Percentiles rank a stretch among this genome's conserved stretches.
phyloP scores from a whole-genome alignment of 2,888 invertebrate genomes.

The Lordiphosa fenestrarum region DNA sequence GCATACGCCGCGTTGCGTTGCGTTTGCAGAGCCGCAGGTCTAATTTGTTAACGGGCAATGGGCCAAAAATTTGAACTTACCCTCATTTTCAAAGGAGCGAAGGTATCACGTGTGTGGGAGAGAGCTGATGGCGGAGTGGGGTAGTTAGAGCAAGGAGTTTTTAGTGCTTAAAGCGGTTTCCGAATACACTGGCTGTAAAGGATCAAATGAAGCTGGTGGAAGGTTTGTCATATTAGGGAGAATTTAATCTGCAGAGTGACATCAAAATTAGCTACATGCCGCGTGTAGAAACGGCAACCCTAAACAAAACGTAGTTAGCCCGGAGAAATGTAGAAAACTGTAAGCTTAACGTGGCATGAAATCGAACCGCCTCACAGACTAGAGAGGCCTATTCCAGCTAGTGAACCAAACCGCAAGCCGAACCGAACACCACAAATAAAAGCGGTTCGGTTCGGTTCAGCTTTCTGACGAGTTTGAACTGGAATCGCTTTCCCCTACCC shows the following conservation, averaged over 20 bases:
- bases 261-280: too few relatives aligned
- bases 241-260: not conserved
- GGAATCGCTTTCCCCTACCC: too few relatives aligned
- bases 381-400: too few relatives aligned
- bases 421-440: too few relatives aligned
- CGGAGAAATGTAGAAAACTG: too few relatives aligned
- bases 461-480: too few relatives aligned
- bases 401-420: too few relatives aligned
- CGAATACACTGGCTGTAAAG: slow-evolving; percentile 1
- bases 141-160: slow-evolving; percentile 37
- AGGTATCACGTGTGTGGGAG: slow-evolving; percentile 27
- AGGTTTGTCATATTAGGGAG: not conserved
- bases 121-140: slow-evolving; percentile 15
- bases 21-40: slow-evolving; percentile 44
- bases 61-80: slow-evolving; percentile 52
- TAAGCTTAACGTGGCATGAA: too few relatives aligned
- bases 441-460: too few relatives aligned
- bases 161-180: slow-evolving; percentile 34
- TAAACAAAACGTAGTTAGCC: too few relatives aligned
- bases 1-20: slow-evolving; percentile 54
- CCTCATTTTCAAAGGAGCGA: slow-evolving; percentile 28
- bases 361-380: too few relatives aligned
- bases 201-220: not conserved
- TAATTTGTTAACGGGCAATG: slow-evolving; percentile 63
- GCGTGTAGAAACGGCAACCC: too few relatives aligned